A percentile compares a stretch with the other conserved stretches of the same genome.
These are phyloP conservation scores for Gonatopus flavifemur DNA, from an alignment of 1,140 invertebrate genomes.

Conservation along the genomic window DNA sequence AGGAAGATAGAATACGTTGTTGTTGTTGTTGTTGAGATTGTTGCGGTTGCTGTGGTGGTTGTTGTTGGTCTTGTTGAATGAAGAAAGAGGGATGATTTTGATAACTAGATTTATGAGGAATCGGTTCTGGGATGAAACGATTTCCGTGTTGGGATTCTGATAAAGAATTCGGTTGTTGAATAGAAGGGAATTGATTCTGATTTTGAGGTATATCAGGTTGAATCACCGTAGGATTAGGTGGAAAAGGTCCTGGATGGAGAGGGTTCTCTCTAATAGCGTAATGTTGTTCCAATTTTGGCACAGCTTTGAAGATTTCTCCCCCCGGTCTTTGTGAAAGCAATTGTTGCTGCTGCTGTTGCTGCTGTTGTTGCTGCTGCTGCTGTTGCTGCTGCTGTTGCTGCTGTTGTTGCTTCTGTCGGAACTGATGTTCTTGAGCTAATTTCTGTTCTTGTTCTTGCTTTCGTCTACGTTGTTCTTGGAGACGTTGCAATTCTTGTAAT, in stretches of 20 bases:
- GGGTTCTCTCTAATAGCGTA: constrained; percentile 57
- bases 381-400: constrained; percentile 46
- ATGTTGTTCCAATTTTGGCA: constrained; percentile 76
- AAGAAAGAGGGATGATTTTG: too few relatives aligned
- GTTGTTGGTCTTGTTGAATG: constrained; percentile 38
- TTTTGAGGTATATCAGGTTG: constrained; percentile 23
- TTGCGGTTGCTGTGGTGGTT: constrained; percentile 38
- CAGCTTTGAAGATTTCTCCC: constrained; percentile 71
- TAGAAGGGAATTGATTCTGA: constrained; percentile 28
- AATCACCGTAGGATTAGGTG: constrained; percentile 35
- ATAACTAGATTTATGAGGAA: constrained; percentile 21
- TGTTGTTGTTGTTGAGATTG: constrained; percentile 30
- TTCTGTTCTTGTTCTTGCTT: constrained; percentile 50
- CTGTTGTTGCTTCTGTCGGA: constrained; percentile 51
- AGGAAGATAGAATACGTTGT: constrained; percentile 7
- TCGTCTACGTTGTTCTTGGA: constrained; percentile 36
- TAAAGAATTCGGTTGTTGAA: constrained; percentile 37
- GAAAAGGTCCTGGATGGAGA: constrained; percentile 52
- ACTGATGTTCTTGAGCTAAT: constrained; percentile 57
- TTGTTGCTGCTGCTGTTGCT: constrained; percentile 38
- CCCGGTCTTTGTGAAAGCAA: constrained; percentile 58
- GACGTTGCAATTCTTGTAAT: constrained; percentile 29
- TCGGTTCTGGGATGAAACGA: constrained; percentile 28
- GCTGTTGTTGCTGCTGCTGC: constrained; percentile 45
- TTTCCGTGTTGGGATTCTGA: constrained; percentile 16